Evolutionary conservation across 2,888 invertebrate species (phyloP), one percentile per base, ranked within the genome.

Genomic region (Morpho achilles): DNA sequence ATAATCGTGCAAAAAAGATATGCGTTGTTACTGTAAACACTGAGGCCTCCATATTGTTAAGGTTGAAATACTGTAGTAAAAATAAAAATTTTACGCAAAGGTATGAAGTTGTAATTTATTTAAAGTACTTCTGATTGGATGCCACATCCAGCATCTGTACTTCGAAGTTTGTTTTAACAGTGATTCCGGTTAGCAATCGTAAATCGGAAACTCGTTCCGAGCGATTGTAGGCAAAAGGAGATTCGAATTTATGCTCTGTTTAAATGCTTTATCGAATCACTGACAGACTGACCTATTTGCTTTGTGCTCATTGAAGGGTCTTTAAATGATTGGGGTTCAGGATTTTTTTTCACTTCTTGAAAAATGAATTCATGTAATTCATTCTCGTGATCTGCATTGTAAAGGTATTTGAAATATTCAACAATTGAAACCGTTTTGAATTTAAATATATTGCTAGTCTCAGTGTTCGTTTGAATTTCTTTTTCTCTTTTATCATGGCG

Each of bases 141-240:
- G 51, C 10, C 59, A 42, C 44, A 52, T 62, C 60, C 45, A 59
- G 58, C n/a, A 54, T 32, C 22, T 49, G 23, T 47, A 60, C 8
- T 41, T 54, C 61, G 1, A 9, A 7, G 50, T 54, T 42, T 32
- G 54, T 59, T 59, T 55, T 51, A 60, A 60, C 53, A 43, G 60
- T 50, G 51, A 55, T 59, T 32, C 59, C 50, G 43, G 50, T 59
- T 58, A 58, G 65, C 61, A 62, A 62, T 63, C 62, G 66, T 63
- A 63, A 68, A 67, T 67, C 64, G 63, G 58, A 62, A 68, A 67
- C 61, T 68, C 63, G 56, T 59, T 53, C 54, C 55, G 60, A 63
- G 49, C 55, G 61, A 64, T 59, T 52, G 61, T 61, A 58, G 60
- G 58, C 58, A 58, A 56, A 58, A 46, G 60, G 47, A 42, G 49